Base-by-base conservation (phyloP, 2,888 invertebrate genomes). In the Eristalis pertinax region DNA sequence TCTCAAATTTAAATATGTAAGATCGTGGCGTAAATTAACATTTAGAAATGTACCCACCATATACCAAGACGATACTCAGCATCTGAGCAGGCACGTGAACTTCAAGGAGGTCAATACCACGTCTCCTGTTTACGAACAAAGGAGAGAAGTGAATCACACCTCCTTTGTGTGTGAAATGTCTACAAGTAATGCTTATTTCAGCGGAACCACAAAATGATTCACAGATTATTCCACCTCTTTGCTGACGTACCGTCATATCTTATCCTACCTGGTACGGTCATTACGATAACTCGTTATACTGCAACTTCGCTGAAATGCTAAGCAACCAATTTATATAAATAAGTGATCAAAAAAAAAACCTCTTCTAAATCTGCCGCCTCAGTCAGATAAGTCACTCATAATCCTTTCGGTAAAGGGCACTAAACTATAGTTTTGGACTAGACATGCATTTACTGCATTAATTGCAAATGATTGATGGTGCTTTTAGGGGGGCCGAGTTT, bases 401-500 rank as follows among this genome's bases (percentile, higher is more conserved):
- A 67, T 72, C 43, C 72, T 43, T 67, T 81, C 43, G 32, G 62
- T 63, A 22, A 50, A 19, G 32, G 58, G 56, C 75, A 43, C 29
- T 26, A 19, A 72, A 41, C 65, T 65, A 50, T 56, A 70, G 60
- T 32, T 63, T 41, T 70, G 11, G 35, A 70, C n/a, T 35, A 85
- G 75, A 67, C 70, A 81, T 63, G 63, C 77, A 77, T 82, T 72
- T 64, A 69, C 26, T 81, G 72, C 58, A 35, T 82, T 86, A 84
- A 87, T 87, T 87, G 75, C 64, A 76, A 76, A 76, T 87, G 87
- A 87, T 79, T 84, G 64, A 87, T 87, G 80, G 50, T 76, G 76
- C 84, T 84, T 76, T 84, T 74, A 84, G 75, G 32, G 75, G 75
- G 32, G 29, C 22, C 50, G 79, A 82, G 62, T 63, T 79, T 79